These are phyloP conservation scores for Parus major DNA, from an alignment of 2,113 vertebrate genomes.

Conservation along the genomic window DNA sequence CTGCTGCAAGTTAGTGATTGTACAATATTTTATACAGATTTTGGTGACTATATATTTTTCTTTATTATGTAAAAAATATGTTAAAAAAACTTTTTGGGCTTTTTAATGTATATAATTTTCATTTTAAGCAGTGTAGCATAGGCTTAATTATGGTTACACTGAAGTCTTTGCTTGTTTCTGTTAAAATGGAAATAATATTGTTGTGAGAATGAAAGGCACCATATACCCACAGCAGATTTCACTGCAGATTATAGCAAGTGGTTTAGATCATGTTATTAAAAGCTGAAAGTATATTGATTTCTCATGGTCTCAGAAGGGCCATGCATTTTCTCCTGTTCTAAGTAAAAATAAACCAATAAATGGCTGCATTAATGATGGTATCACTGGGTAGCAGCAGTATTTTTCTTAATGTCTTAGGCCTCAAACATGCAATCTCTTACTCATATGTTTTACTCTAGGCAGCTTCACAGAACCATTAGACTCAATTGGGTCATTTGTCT, in stretches of 20 bases:
- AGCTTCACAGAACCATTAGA: slow-evolving; percentile 19
- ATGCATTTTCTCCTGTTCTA: slow-evolving; percentile 32
- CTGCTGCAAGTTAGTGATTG: neutral
- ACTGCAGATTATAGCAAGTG: neutral
- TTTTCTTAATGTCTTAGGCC: neutral
- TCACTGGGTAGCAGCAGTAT: slow-evolving; percentile 21
- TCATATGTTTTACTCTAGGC: slow-evolving; percentile 45
- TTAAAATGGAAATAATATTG: slow-evolving; percentile 6
- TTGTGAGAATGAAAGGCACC: neutral
- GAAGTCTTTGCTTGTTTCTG: slow-evolving; percentile 10
- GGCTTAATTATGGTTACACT: slow-evolving; percentile 35
- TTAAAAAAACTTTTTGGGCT: neutral
- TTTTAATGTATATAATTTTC: slow-evolving; percentile 20
- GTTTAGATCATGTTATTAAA: slow-evolving; percentile 44
- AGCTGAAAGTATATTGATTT: slow-evolving; percentile 48
- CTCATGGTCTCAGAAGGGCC: slow-evolving; percentile 9
- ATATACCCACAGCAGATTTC: neutral
- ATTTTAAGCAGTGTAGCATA: neutral
- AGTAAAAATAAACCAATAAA: slow-evolving; percentile 49
- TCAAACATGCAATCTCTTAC: slow-evolving; percentile 36
- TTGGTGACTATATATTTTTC: neutral
- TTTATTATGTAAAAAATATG: neutral
- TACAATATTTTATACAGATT: neutral
- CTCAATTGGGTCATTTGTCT: slow-evolving; percentile 53
- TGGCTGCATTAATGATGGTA: slow-evolving; percentile 27